Evolutionary conservation across 2,113 vertebrate species (phyloP).

Genomic region (Brevimyrus niger): DNA sequence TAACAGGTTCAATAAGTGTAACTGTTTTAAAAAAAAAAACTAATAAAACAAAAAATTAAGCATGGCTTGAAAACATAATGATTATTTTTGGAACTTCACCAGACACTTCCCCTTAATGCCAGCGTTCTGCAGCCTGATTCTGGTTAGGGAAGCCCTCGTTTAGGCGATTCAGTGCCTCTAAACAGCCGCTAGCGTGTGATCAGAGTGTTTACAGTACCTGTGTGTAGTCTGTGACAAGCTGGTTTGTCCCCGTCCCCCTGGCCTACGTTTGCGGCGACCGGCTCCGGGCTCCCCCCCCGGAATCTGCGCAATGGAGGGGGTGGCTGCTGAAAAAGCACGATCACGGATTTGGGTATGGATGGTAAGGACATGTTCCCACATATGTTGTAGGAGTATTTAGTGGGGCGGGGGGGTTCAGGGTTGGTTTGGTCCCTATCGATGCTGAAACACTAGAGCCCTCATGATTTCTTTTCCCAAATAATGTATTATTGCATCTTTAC

Average conservation of each 20-base stretch:
- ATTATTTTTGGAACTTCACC: not conserved
- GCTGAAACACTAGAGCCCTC: not conserved
- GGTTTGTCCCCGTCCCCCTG: not conserved
- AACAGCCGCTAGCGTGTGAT: not conserved
- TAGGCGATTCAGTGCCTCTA: not conserved
- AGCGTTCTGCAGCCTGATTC: not conserved
- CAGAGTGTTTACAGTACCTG: not conserved
- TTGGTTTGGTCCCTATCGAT: not conserved
- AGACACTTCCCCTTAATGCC: not conserved
- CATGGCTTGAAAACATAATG: not conserved
- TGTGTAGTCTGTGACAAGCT: not conserved
- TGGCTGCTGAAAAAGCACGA: not conserved
- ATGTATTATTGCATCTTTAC: not conserved
- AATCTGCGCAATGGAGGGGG: not conserved
- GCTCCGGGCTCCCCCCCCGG: not conserved
- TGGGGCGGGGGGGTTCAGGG: not conserved
- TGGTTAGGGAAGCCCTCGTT: not conserved
- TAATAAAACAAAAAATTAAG: not conserved
- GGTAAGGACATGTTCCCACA: not conserved
- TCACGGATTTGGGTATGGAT: not conserved
- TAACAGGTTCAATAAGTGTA: not conserved
- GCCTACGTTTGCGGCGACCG: not conserved
- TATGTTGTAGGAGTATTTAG: not conserved
- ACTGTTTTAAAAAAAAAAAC: not conserved
- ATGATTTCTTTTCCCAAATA: not conserved